Evolutionary conservation across 1,140 invertebrate species (phyloP), one percentile per base, ranked within the genome.

Genomic region (Ruditapes philippinarum): DNA sequence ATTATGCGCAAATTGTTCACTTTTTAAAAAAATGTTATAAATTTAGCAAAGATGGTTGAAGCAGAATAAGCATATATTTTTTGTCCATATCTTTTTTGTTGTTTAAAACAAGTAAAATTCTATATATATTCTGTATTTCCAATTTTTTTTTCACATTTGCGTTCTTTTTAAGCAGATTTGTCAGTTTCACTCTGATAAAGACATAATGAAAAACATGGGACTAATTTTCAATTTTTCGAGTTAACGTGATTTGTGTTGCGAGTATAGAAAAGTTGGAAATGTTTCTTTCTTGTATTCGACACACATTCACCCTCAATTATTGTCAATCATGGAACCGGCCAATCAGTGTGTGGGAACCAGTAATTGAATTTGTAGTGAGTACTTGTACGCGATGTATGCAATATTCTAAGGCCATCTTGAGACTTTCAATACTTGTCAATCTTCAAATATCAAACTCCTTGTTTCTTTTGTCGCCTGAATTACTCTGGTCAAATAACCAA

Each of bases 401-500:
- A 78, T 86, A 78, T 86, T 76, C 84, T 57, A 62, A 78, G 84
- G 28, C 28, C 38, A 42, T 45, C 49, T 76, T 22, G 2, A n/a
- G 17, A 19, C 36, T 11, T 31, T 78, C 51, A 86, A 86, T 86
- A 78, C 49, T 54, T 80, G 85, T 88, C 85, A 88, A 68, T 51
- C 60, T 40, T 36, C 28, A n/a, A 51, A 42, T n/a, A 80, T 51
- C 85, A 51, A n/a, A 51, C 28, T 80, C 40, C 1, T 11, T 19
- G 9, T 31, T 42, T 31, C 85, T 36, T 80, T 88, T 88, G 73
- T 88, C 14, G 49, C 22, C 5, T 17, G 40, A 88, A 88, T 88
- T 88, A 80, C 60, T 33, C 51, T 54, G 85, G 85, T 88, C 85
- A 79, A 80, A 88, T 88, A 51, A 88, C 60, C 76, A 88, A 80